A percentile compares a stretch with the other conserved stretches of the same genome.
Evolutionary conservation across 2,113 vertebrate genomes (phyloP).

Genomic region (Rafetus swinhoei): DNA sequence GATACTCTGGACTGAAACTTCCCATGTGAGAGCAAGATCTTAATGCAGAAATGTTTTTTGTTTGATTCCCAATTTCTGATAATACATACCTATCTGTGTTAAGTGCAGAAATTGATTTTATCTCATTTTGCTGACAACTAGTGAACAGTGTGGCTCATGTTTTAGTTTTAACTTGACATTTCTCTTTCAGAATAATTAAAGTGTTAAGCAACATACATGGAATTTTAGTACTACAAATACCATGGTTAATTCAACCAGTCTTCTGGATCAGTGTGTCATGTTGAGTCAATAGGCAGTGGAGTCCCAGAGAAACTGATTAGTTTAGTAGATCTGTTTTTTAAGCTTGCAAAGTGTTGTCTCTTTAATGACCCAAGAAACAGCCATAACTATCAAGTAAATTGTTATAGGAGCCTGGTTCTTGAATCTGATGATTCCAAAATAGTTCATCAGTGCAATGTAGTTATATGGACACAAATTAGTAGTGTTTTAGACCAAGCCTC

Average conservation of each 20-base stretch:
- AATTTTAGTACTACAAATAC: not conserved
- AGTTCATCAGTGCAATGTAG: not conserved
- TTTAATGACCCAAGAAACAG: not conserved
- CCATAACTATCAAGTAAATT: not conserved
- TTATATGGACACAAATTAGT: not conserved
- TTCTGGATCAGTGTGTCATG: not conserved
- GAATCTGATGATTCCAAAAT: not conserved
- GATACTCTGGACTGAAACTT: not conserved
- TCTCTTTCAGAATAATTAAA: not conserved
- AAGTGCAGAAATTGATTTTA: not conserved
- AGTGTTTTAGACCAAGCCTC: not conserved
- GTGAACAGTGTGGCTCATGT: not conserved
- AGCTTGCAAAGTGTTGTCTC: not conserved
- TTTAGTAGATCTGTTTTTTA: not conserved
- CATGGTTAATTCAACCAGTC: not conserved
- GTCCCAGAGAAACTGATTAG: not conserved
- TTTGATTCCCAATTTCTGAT: not conserved
- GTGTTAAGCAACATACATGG: not conserved
- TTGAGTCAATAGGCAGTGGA: not conserved
- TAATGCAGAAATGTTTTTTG: not conserved
- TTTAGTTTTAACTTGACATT: not conserved
- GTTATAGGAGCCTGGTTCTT: not conserved
- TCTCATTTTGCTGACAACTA: not conserved
- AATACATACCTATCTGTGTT: not conserved
- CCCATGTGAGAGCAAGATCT: not conserved